phyloP scores from a whole-genome alignment of 2,797 vertebrate species.

The Micromesistius poutassou region DNA sequence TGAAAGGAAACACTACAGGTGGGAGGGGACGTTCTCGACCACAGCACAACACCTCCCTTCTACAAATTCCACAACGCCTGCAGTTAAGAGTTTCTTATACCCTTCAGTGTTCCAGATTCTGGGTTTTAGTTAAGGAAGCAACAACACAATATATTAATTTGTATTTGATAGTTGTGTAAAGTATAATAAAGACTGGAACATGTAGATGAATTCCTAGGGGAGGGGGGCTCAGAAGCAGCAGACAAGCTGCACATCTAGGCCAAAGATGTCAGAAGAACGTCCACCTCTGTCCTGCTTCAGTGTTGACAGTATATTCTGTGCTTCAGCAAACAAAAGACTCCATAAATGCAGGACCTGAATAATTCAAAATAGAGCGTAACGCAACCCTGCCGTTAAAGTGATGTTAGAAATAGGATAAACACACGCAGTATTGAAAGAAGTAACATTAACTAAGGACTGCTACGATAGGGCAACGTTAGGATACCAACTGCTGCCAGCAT shows the following conservation, averaged over 20 bases:
- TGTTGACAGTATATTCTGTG: constrained; percentile 44
- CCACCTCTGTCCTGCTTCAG: constrained; percentile 60
- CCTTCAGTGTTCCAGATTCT: background rate
- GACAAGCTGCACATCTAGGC: constrained; percentile 17
- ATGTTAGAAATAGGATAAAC: constrained; percentile 47
- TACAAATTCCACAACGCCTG: constrained; percentile 15
- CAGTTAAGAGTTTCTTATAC: background rate
- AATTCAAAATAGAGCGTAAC: constrained; percentile 72
- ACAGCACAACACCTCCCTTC: constrained; percentile 10
- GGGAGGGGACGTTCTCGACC: constrained; percentile 13
- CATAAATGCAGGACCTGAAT: constrained; percentile 73
- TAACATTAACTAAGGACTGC: constrained; percentile 14
- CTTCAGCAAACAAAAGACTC: constrained; percentile 65
- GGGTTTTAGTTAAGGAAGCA: background rate
- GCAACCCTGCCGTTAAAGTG: constrained; percentile 47
- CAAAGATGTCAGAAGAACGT: constrained; percentile 28
- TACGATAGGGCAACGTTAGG: constrained; percentile 5
- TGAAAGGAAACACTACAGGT: constrained; percentile 25
- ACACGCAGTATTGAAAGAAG: constrained; percentile 34
- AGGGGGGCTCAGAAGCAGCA: constrained; percentile 14
- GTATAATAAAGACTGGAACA: background rate
- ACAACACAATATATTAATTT: background rate
- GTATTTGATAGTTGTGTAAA: background rate
- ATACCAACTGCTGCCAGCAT: constrained; percentile 14
- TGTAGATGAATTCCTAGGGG: background rate